Percentiles rank a stretch among this genome's conserved stretches.
These are phyloP conservation scores for Eilema depressum DNA, from an alignment of 2,888 invertebrate genomes.

Conservation along the genomic window DNA sequence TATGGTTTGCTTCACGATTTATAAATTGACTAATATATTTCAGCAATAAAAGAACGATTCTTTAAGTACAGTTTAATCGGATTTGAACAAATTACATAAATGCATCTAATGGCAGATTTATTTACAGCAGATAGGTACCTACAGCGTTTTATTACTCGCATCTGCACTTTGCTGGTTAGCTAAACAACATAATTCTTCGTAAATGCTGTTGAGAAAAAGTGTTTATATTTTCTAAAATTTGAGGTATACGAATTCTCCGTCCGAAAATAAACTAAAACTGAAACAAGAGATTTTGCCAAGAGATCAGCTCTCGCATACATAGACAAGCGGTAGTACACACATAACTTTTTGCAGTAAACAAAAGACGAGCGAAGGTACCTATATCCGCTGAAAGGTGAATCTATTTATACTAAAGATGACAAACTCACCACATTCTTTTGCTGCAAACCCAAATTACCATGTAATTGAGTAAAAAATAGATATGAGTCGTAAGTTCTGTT, in stretches of 20 bases:
- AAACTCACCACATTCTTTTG: conserved; percentile 40
- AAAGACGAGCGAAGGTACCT: conserved; percentile 45
- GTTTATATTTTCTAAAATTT: conserved; percentile 51
- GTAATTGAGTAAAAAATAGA: too few species aligned
- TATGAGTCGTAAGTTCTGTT: background rate
- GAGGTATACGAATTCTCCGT: conserved; percentile 63
- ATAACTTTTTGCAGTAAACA: conserved; percentile 55
- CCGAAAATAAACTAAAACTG: conserved; percentile 71
- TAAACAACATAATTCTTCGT: conserved; percentile 33
- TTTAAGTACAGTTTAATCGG: conserved; percentile 8
- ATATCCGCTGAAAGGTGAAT: conserved; percentile 57
- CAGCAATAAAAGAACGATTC: conserved; percentile 38
- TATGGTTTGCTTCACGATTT: conserved; percentile 46
- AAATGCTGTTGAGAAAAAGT: conserved; percentile 47
- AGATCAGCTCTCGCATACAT: conserved; percentile 54
- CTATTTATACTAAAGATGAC: conserved; percentile 57
- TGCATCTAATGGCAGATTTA: conserved; percentile 8
- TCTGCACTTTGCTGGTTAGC: conserved; percentile 20
- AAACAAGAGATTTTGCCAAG: conserved; percentile 77
- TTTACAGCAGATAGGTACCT: background rate
- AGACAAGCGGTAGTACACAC: conserved; percentile 36
- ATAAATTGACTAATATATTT: conserved; percentile 56
- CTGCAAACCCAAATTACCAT: too few species aligned
- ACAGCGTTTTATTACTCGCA: conserved; percentile 10
- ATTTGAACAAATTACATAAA: background rate